Evolutionary conservation across 2,797 vertebrate genomes (phyloP).

Genomic region (Argentina silus): DNA sequence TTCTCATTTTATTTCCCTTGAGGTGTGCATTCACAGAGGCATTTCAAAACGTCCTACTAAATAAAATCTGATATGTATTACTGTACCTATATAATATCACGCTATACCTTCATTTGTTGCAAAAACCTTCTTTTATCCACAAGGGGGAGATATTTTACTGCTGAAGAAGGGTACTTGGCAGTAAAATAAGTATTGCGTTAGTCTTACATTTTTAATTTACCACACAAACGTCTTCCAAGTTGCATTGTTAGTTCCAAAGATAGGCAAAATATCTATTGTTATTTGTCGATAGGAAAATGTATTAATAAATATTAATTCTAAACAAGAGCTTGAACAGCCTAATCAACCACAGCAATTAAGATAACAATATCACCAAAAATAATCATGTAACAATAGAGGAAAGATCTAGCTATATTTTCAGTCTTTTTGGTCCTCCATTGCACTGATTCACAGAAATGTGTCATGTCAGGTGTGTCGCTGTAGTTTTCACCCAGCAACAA

Average conservation of each 20-base stretch:
- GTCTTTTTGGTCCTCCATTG: slow-evolving; percentile 75
- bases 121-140: slow-evolving; percentile 33
- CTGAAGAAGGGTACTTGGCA: neutral
- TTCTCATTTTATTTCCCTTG: neutral
- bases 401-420: slow-evolving; percentile 44
- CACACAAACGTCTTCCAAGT: slow-evolving; percentile 46
- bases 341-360: slow-evolving; percentile 66
- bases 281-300: slow-evolving; percentile 40
- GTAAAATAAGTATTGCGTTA: neutral
- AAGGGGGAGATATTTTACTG: slow-evolving; percentile 69
- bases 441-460: slow-evolving; percentile 73
- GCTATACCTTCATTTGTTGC: neutral
- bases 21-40: neutral
- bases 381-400: slow-evolving; percentile 55
- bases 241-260: slow-evolving; percentile 50
- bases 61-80: neutral
- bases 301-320: slow-evolving; percentile 76
- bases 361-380: slow-evolving; percentile 64
- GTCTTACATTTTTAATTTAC: slow-evolving; percentile 36
- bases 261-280: slow-evolving; percentile 2
- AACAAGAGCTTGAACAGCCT: slow-evolving; percentile 57
- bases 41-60: neutral
- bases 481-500: slow-evolving; percentile 18
- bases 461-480: slow-evolving; percentile 60
- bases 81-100: neutral